These are phyloP conservation scores for Emydura subglobosa DNA, from an alignment of 2,113 vertebrate genomes.

Conservation along the genomic window DNA sequence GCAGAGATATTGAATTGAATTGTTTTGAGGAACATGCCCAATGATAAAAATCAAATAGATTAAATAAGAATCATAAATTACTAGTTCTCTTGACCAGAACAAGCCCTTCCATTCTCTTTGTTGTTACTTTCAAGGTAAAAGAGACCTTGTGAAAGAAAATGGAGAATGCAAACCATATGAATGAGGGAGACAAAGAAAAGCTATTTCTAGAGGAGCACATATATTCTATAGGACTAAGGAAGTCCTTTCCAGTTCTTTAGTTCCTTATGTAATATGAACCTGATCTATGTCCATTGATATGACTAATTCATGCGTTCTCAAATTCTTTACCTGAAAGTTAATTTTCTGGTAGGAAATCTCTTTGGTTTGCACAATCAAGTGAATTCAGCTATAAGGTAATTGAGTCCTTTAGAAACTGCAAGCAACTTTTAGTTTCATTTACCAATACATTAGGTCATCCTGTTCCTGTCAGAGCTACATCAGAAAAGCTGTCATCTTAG, in stretches of 20 bases:
- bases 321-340: background rate
- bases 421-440: background rate
- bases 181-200: background rate
- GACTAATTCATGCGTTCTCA: constrained; percentile 4
- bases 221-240: background rate
- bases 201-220: background rate
- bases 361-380: background rate
- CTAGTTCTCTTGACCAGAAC: background rate
- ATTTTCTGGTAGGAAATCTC: background rate
- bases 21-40: background rate
- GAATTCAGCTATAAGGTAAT: background rate
- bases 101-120: accelerated
- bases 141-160: background rate
- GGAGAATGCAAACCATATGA: accelerated
- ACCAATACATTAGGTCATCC: background rate
- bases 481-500: background rate
- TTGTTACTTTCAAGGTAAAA: background rate
- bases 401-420: background rate
- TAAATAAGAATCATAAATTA: background rate
- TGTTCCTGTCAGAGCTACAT: background rate
- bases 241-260: constrained; percentile 1
- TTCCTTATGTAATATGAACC: background rate
- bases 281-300: background rate
- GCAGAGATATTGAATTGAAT: background rate
- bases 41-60: background rate